These are phyloP conservation scores for Stigmatopora argus DNA, from an alignment of 2,113 vertebrate genomes.

Conservation along the genomic window DNA sequence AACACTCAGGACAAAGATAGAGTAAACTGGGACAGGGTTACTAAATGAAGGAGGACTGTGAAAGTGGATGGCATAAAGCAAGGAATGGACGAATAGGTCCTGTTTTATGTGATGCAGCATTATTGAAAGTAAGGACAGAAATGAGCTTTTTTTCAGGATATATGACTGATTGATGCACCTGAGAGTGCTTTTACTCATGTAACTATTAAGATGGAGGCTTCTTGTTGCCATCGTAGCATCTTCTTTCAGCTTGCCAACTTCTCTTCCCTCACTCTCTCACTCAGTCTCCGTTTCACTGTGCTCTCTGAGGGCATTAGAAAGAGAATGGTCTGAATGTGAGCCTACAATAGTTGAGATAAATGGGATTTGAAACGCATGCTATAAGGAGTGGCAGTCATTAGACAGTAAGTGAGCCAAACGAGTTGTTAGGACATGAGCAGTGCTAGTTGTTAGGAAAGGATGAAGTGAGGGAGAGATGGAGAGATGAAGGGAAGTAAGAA, in stretches of 20 bases:
- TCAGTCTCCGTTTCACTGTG: slow-evolving; percentile 19
- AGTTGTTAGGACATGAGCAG: slow-evolving; percentile 71
- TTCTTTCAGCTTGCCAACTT: slow-evolving; percentile 23
- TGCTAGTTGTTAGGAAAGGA: slow-evolving; percentile 64
- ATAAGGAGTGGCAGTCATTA: slow-evolving; percentile 71
- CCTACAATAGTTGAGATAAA: slow-evolving; percentile 67
- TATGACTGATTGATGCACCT: slow-evolving; percentile 49
- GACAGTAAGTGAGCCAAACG: slow-evolving; percentile 71
- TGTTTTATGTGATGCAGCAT: slow-evolving; percentile 36
- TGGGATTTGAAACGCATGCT: slow-evolving; percentile 64
- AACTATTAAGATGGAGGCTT: slow-evolving; percentile 43
- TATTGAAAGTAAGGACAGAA: slow-evolving; percentile 51
- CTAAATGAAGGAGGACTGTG: slow-evolving; percentile 40
- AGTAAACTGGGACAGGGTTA: slow-evolving; percentile 29
- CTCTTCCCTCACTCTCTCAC: slow-evolving; percentile 12
- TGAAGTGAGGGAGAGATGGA: slow-evolving; percentile 57
- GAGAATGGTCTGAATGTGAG: slow-evolving; percentile 59
- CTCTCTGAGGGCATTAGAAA: slow-evolving; percentile 58
- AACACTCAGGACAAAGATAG: slow-evolving; percentile 64
- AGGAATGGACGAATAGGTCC: slow-evolving; percentile 33
- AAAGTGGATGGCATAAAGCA: slow-evolving; percentile 46
- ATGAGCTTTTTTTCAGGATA: slow-evolving; percentile 58
- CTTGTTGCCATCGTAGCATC: slow-evolving; percentile 23
- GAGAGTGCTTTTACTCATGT: slow-evolving; percentile 36
- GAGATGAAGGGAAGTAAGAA: slow-evolving; percentile 56